These are phyloP conservation scores for Dicycla oo DNA, from an alignment of 2,888 invertebrate species.

Conservation along the genomic window DNA sequence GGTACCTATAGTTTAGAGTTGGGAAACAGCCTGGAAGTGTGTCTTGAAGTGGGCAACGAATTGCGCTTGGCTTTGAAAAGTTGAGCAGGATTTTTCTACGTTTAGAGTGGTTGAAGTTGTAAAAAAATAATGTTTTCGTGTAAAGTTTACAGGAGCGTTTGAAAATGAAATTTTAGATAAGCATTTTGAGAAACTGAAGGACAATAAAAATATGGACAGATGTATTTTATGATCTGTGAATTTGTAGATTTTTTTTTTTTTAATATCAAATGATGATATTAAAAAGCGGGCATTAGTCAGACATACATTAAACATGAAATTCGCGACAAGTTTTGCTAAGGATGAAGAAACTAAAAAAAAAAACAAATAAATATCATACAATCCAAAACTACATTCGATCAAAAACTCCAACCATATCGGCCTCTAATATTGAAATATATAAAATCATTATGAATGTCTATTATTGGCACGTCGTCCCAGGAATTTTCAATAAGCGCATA, in stretches of 20 bases:
- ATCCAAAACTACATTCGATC: neutral
- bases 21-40: slow-evolving; percentile 24
- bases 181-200: neutral
- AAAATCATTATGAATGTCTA: slow-evolving; percentile 38
- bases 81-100: too few species aligned
- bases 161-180: neutral
- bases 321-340: neutral
- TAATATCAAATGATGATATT: neutral
- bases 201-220: too few species aligned
- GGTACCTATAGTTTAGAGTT: slow-evolving; percentile 12
- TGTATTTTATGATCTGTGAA: too few species aligned
- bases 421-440: slow-evolving; percentile 25
- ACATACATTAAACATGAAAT: neutral
- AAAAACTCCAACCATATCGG: slow-evolving; percentile 7
- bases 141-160: neutral
- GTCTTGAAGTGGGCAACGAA: slow-evolving; percentile 7
- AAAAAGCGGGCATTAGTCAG: neutral
- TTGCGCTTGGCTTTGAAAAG: slow-evolving; percentile 9
- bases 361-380: neutral
- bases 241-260: too few species aligned
- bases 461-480: slow-evolving; percentile 37
- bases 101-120: neutral
- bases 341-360: neutral
- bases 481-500: slow-evolving; percentile 65
- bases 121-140: neutral